A percentile compares a stretch with the other conserved stretches of the same genome.
phyloP scores from a whole-genome alignment of 2,797 vertebrate genomes.

The Chloroceryle inda region DNA sequence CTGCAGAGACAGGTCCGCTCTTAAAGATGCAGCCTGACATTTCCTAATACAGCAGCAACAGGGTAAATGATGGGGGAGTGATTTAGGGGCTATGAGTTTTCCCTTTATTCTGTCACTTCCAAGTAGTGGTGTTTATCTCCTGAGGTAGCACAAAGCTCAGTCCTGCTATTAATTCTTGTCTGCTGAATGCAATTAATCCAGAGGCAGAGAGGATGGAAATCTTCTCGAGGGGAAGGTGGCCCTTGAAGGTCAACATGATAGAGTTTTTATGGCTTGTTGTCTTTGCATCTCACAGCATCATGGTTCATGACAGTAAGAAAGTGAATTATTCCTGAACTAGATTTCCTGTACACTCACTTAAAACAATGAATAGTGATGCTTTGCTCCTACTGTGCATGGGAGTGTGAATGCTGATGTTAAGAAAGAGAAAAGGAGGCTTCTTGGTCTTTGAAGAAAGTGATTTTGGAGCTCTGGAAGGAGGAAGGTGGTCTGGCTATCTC shows the following conservation, averaged over 20 bases:
- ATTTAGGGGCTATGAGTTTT: neutral
- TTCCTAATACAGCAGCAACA: constrained; percentile 42
- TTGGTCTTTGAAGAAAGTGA: neutral
- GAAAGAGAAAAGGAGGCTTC: neutral
- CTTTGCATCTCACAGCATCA: neutral
- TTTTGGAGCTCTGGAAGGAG: neutral
- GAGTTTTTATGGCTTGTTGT: neutral
- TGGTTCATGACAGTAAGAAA: neutral
- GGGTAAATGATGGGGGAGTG: neutral
- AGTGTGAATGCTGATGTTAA: neutral
- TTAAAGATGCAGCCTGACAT: constrained; percentile 65
- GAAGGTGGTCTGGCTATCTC: neutral
- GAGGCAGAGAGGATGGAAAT: neutral
- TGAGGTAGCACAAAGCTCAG: neutral
- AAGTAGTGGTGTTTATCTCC: neutral
- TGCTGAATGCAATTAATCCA: neutral
- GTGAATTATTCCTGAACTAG: neutral
- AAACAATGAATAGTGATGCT: neutral
- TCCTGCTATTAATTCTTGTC: neutral
- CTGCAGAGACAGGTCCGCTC: constrained; percentile 43
- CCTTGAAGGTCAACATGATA: neutral
- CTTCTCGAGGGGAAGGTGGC: neutral
- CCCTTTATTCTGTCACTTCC: neutral
- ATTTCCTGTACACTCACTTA: neutral
- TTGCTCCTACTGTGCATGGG: neutral